Conservation (phyloP, 2,797 vertebrate genomes). For the Chelon auratus region DNA sequence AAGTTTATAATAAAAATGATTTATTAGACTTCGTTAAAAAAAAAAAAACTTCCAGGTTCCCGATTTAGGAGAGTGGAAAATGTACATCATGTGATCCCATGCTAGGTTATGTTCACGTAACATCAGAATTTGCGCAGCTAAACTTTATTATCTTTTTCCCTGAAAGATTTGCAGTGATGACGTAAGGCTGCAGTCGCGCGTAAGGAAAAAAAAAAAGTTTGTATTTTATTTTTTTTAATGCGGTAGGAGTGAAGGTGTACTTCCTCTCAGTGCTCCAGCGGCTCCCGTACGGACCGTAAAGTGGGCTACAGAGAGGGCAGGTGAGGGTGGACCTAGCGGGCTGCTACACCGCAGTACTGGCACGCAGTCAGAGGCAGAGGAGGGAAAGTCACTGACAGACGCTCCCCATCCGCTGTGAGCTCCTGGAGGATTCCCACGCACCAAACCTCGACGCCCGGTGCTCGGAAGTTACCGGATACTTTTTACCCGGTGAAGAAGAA, state of each 20-base stretch:
- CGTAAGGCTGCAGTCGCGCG: conserved; percentile 80
- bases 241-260: conserved; percentile 13
- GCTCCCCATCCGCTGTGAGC: too few species aligned
- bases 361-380: conserved; percentile 53
- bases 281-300: conserved; percentile 5
- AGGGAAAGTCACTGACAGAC: conserved; percentile 52
- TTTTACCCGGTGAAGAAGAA: conserved; percentile 38
- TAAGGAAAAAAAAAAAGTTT: conserved; percentile 62
- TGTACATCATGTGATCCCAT: not conserved
- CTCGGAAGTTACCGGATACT: conserved; percentile 72
- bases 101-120: not conserved
- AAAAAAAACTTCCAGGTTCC: not conserved
- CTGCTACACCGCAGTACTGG: conserved; percentile 73
- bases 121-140: not conserved
- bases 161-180: conserved; percentile 62
- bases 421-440: conserved; percentile 42
- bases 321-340: conserved; percentile 57
- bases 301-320: conserved; percentile 53
- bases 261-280: not conserved
- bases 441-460: not conserved
- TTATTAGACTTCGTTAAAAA: not conserved
- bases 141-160: conserved; percentile 34
- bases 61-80: not conserved
- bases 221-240: conserved; percentile 36
- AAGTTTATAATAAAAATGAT: not conserved